Conservation (phyloP, 2,797 vertebrate genomes). For the Helarctos malayanus region DNA sequence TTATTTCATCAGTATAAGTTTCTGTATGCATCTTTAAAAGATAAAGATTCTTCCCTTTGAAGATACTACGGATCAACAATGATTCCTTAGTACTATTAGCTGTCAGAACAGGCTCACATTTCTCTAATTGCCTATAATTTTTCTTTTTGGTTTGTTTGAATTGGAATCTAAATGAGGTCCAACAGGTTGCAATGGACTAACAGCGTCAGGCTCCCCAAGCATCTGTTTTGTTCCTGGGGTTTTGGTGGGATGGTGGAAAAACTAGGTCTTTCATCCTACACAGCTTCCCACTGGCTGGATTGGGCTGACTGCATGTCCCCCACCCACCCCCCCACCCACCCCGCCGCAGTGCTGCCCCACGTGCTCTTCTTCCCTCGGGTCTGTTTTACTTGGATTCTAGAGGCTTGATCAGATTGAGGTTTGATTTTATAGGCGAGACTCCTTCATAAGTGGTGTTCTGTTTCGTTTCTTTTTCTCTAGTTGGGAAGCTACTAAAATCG, state of each 20-base stretch:
- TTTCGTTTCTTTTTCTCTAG: slow-evolving; percentile 4
- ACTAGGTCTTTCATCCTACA: not conserved
- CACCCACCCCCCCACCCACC: no score
- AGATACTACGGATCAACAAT: not conserved
- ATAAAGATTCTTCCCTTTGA: not conserved
- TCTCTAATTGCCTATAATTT: not conserved
- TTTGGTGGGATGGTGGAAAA: not conserved
- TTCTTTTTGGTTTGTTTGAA: not conserved
- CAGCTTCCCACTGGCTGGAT: not conserved
- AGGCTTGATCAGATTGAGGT: not conserved
- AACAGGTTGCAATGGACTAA: not conserved
- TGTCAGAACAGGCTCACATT: not conserved
- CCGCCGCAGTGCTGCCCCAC: fast-evolving
- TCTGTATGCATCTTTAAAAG: not conserved
- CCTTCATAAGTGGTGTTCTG: not conserved
- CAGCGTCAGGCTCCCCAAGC: not conserved
- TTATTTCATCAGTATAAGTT: not conserved
- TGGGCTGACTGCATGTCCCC: not conserved
- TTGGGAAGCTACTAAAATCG: not conserved
- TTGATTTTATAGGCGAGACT: not conserved
- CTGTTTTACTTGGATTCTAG: slow-evolving; percentile 10
- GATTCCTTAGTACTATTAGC: not conserved
- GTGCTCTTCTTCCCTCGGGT: not conserved
- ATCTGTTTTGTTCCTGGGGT: not conserved
- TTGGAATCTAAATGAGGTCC: not conserved